These are phyloP conservation scores for Calliphora vomitoria DNA, from an alignment of 2,888 invertebrate genomes.

Conservation along the genomic window DNA sequence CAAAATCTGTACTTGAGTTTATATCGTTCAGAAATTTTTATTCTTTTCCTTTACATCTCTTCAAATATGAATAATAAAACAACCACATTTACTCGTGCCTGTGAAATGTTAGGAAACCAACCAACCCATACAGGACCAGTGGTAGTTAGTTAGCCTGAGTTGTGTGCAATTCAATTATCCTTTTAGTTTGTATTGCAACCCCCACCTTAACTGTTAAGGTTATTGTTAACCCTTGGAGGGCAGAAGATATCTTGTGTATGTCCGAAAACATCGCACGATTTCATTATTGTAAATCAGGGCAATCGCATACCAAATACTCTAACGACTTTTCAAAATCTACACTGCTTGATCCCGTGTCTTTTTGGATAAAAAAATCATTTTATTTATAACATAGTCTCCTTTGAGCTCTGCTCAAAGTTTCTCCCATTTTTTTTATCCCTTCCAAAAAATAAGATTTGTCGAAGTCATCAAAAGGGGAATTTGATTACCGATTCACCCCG, in stretches of 20 bases:
- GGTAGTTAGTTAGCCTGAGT: conserved; percentile 33
- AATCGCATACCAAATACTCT: too few relatives aligned
- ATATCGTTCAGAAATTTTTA: conserved; percentile 55
- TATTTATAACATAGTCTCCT: too few relatives aligned
- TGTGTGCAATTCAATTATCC: conserved; percentile 68
- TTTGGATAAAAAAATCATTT: too few relatives aligned
- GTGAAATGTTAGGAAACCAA: not conserved
- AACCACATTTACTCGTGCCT: conserved; percentile 46
- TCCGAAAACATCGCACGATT: too few relatives aligned
- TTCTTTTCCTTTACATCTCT: conserved; percentile 43
- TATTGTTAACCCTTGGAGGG: conserved; percentile 27
- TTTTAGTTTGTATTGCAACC: conserved; percentile 66
- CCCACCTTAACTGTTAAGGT: conserved; percentile 15
- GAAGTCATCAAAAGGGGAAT: too few relatives aligned
- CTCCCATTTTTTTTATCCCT: too few relatives aligned
- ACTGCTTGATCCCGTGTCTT: too few relatives aligned
- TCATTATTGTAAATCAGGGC: too few relatives aligned
- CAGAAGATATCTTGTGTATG: not conserved
- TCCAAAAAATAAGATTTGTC: too few relatives aligned
- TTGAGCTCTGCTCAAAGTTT: too few relatives aligned
- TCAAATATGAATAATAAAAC: not conserved
- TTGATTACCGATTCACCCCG: too few relatives aligned
- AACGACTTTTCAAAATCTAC: too few relatives aligned
- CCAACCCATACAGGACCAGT: conserved; percentile 42
- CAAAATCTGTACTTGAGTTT: conserved; percentile 68